Percentiles rank a stretch among this genome's conserved stretches.
Conservation (phyloP, 2,113 vertebrate genomes). For the Malurus melanocephalus region DNA sequence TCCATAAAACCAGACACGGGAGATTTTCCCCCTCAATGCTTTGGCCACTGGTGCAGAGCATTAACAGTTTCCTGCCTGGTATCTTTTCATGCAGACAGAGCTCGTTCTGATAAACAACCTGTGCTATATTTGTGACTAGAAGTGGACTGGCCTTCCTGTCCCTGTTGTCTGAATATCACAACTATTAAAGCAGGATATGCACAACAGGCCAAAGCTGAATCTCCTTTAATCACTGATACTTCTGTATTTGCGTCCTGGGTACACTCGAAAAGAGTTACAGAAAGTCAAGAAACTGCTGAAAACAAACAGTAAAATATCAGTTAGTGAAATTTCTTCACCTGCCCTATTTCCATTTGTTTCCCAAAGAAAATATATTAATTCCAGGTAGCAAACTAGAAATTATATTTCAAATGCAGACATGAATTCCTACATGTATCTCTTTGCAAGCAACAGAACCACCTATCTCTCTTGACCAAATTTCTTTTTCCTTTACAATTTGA, state of each 20-base stretch:
- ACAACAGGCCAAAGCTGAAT: conserved; percentile 9
- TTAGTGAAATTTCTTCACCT: neutral
- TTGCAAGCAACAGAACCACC: accelerated
- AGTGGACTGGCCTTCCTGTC: conserved; percentile 68
- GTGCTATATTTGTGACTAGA: conserved; percentile 66
- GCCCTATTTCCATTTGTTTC: neutral
- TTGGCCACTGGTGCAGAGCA: conserved; percentile 69
- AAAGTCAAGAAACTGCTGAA: neutral
- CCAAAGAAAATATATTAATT: neutral
- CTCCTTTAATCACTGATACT: conserved; percentile 7
- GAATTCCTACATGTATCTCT: neutral
- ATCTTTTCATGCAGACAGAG: conserved; percentile 69
- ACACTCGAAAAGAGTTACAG: neutral
- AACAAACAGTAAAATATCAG: neutral
- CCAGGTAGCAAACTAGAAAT: neutral
- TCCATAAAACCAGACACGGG: conserved; percentile 59
- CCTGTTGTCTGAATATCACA: conserved; percentile 48
- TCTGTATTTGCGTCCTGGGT: conserved; percentile 3
- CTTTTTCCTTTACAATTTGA: neutral
- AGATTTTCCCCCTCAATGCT: conserved; percentile 77
- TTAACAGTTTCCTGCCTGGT: conserved; percentile 75
- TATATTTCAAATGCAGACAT: neutral
- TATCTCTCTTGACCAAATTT: neutral
- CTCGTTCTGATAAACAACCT: conserved; percentile 76
- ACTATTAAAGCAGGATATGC: conserved; percentile 44